phyloP scores from a whole-genome alignment of 2,113 vertebrate species.

The Dipodomys ordii region DNA sequence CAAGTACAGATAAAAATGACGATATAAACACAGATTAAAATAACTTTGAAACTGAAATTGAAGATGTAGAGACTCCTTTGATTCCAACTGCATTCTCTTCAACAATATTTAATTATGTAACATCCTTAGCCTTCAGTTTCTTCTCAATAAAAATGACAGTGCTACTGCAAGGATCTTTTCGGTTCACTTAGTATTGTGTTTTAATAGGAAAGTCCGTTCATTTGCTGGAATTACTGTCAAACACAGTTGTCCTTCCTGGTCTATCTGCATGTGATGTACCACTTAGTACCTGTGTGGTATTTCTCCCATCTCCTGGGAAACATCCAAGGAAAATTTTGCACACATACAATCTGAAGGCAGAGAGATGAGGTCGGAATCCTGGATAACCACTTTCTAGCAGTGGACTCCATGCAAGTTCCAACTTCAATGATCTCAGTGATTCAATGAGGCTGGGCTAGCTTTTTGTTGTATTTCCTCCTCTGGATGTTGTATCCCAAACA shows the following conservation, averaged over 20 bases:
- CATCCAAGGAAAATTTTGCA: neutral
- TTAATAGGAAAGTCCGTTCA: neutral
- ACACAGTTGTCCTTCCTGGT: neutral
- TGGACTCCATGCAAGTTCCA: neutral
- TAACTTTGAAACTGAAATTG: constrained; percentile 15
- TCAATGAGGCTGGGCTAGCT: neutral
- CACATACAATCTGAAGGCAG: neutral
- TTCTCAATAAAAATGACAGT: neutral
- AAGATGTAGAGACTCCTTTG: neutral
- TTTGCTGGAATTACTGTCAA: neutral
- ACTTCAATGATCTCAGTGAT: neutral
- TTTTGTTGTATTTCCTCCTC: neutral
- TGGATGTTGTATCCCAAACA: neutral
- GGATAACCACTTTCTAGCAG: neutral
- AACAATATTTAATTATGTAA: neutral
- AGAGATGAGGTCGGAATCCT: neutral
- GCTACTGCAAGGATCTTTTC: neutral
- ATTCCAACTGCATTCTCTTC: neutral
- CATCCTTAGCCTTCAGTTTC: neutral
- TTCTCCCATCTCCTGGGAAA: neutral
- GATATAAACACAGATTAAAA: neutral
- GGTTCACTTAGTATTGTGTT: neutral
- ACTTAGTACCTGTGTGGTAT: rapidly evolving
- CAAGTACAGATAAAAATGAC: neutral
- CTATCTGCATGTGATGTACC: rapidly evolving